A percentile compares a stretch with the other conserved stretches of the same genome.
Conservation (phyloP, 2,888 invertebrate species). For the Tipula lateralis region DNA sequence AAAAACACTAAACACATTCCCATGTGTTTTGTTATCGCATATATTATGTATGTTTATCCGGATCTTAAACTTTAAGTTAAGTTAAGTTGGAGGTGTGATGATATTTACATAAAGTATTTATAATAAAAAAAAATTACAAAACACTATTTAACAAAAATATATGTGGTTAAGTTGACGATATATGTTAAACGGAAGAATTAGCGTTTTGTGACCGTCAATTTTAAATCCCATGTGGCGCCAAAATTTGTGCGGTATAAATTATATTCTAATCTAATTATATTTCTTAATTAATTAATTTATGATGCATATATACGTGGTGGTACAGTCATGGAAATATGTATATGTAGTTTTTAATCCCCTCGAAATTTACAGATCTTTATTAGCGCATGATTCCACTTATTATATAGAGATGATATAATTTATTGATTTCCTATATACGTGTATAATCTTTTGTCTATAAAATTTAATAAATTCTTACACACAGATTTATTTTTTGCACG, state of each 20-base stretch:
- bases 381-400: not conserved
- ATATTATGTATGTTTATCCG: not conserved
- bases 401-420: not conserved
- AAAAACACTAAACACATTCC: not conserved
- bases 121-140: not conserved
- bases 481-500: not conserved
- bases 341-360: not conserved
- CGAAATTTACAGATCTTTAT: not conserved
- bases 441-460: not conserved
- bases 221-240: constrained; percentile 11
- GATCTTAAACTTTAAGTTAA: not conserved
- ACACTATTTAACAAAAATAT: not conserved
- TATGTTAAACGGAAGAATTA: constrained; percentile 11
- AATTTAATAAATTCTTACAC: not conserved
- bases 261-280: constrained; percentile 14
- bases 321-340: not conserved
- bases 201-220: constrained; percentile 14
- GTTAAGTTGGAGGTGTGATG: constrained; percentile 24
- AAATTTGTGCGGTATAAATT: not conserved
- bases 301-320: not conserved
- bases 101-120: not conserved
- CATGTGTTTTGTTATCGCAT: not conserved
- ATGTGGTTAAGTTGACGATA: not conserved
- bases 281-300: constrained; percentile 24
- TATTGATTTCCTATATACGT: not conserved